Evolutionary conservation across 1,140 invertebrate species (phyloP).

Genomic region (Teleogryllus occipitalis): DNA sequence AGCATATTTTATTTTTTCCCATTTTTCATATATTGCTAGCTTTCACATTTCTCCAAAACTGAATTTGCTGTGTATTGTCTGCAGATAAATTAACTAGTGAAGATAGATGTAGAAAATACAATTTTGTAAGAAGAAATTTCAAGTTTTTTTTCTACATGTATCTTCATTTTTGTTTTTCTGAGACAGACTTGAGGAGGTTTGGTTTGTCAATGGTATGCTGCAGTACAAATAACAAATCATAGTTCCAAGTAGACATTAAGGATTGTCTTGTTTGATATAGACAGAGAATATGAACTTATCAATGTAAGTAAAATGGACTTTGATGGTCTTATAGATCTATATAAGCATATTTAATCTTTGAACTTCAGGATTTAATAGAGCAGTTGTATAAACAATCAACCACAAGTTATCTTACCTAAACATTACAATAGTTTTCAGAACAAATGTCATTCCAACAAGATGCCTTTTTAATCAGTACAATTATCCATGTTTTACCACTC

Average conservation of each 20-base stretch:
- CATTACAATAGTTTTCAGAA: neutral
- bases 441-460: constrained; percentile 13
- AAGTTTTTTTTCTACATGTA: neutral
- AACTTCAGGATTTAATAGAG: neutral
- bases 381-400: constrained; percentile 1
- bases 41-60: neutral
- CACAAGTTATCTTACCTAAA: neutral
- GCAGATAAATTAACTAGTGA: neutral
- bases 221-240: constrained; percentile 1
- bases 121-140: neutral
- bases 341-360: neutral
- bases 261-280: neutral
- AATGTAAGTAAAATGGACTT: neutral
- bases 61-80: neutral
- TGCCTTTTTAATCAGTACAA: constrained; percentile 17
- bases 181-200: neutral
- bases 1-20: neutral
- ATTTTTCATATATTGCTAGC: neutral
- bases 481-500: constrained; percentile 14
- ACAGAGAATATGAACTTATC: neutral
- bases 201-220: neutral
- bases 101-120: neutral
- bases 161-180: neutral
- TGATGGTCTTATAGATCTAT: neutral
- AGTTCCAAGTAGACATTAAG: constrained; percentile 4